Percentiles rank a stretch among this genome's conserved stretches.
Evolutionary conservation across 2,888 invertebrate species (phyloP).

Genomic region (Achlya flavicornis): DNA sequence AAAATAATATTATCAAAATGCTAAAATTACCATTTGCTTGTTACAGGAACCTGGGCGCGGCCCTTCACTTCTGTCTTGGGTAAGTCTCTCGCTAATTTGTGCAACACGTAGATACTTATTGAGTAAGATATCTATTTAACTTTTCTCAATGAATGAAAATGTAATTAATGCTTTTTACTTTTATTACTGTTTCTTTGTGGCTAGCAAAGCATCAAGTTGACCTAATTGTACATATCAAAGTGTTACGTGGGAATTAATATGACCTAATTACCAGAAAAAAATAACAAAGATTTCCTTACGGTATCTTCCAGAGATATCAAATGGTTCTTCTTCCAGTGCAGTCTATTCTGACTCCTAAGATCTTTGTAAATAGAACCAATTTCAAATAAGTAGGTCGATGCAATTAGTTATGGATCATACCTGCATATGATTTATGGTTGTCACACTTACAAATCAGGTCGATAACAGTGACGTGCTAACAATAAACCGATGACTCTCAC

Average conservation of each 20-base stretch:
- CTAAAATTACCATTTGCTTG: conserved; percentile 23
- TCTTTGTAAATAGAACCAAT: neutral
- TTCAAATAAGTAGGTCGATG: neutral
- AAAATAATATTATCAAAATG: neutral
- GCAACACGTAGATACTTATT: neutral
- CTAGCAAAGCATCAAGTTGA: too few species aligned
- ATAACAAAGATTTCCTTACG: too few species aligned
- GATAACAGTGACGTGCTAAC: conserved; percentile 32
- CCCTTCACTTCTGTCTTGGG: conserved; percentile 66
- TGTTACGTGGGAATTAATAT: too few species aligned
- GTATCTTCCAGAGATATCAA: too few species aligned
- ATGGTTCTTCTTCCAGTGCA: too few species aligned
- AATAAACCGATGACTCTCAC: conserved; percentile 38
- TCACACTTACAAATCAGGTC: conserved; percentile 28
- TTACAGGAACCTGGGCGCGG: conserved; percentile 71
- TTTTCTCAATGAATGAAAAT: conserved; percentile 7
- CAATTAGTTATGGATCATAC: neutral
- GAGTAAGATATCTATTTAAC: conserved; percentile 15
- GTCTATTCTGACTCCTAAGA: neutral
- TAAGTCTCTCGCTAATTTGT: conserved; percentile 38
- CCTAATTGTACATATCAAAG: too few species aligned
- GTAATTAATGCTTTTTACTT: too few species aligned
- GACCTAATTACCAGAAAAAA: too few species aligned
- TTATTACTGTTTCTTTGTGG: neutral
- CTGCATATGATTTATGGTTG: conserved; percentile 1